Base-by-base conservation (phyloP, 2,888 invertebrate species). In the Oligia strigilis region DNA sequence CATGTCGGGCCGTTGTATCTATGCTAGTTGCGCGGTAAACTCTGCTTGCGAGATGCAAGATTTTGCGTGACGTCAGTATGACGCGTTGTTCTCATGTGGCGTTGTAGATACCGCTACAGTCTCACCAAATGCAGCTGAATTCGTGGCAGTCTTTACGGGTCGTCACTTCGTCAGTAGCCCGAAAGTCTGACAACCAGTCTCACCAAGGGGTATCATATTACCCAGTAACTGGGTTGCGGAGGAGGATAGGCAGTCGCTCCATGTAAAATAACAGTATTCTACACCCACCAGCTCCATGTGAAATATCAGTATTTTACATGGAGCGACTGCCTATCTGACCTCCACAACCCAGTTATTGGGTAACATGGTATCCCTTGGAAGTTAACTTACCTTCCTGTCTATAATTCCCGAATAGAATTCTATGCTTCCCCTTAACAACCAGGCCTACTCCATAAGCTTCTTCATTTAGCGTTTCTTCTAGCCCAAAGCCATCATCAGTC, bases 391-490 rank as follows among this genome's bases (percentile, higher is more conserved):
- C 92, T 73, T 95, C 94, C n/a, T 94, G 93, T 29, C 90, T 91
- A 6, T 89, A 91, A 71, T 95, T 95, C 0, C 96, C 96, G 8
- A 95, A 95, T 89, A 93, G 62, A 0, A 96, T 91, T 58, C 96
- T 93, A 84, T 97, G 97, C 40, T 95, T 97, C 0, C 98, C 98
- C 62, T 96, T 95, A 1, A 97, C 97, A 0, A 97, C 97, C 23
- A 98, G 91, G 0, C 98, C 98, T 0, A 95, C 92, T 0, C 97
- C 97, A 83, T 94, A 96, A 3, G 96, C 97, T 52, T 97, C 96
- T 91, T 98, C 98, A 88, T 98, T 98, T 40, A 98, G 91, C 0
- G 98, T 94, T 92, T 98, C 98, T 58, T 97, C 98, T 0, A 98
- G 97, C 0, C 98, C 98, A 86, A 98, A 98, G 0, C 97, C 97